Conservation (phyloP, 2,888 invertebrate genomes). For the Heteromurus nitidus region DNA sequence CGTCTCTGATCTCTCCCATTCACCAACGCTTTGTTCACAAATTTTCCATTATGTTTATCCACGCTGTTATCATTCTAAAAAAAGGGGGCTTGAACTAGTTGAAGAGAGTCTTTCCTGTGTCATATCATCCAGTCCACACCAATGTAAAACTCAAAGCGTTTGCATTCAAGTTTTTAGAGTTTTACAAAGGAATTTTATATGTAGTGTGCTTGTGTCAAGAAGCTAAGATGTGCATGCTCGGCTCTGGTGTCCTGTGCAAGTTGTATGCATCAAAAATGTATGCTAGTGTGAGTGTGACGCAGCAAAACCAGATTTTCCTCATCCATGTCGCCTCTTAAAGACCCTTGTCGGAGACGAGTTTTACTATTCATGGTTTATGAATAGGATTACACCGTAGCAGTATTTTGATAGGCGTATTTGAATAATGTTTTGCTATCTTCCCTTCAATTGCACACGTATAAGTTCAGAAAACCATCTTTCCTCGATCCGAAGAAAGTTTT, state of each 20-base stretch:
- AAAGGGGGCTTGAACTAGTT: slow-evolving; percentile 16
- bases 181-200: slow-evolving; percentile 27
- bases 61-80: too few relatives aligned
- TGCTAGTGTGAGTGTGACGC: too few relatives aligned
- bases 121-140: neutral
- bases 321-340: slow-evolving; percentile 7
- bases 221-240: neutral
- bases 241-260: neutral
- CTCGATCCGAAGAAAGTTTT: too few relatives aligned
- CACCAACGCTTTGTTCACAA: too few relatives aligned
- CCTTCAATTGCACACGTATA: slow-evolving; percentile 38
- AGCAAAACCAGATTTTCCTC: neutral
- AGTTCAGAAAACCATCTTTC: slow-evolving; percentile 6
- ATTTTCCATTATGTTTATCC: too few relatives aligned
- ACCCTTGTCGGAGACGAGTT: neutral
- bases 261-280: too few relatives aligned
- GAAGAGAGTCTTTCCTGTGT: slow-evolving; percentile 18
- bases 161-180: neutral
- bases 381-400: too few relatives aligned
- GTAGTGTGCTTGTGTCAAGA: slow-evolving; percentile 24
- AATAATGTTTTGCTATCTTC: neutral
- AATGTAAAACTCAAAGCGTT: neutral
- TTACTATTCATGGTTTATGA: neutral
- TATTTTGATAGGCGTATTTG: too few relatives aligned
- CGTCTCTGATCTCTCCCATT: too few relatives aligned